phyloP scores from a whole-genome alignment of 2,888 invertebrate species.

The Desoria tigrina region DNA sequence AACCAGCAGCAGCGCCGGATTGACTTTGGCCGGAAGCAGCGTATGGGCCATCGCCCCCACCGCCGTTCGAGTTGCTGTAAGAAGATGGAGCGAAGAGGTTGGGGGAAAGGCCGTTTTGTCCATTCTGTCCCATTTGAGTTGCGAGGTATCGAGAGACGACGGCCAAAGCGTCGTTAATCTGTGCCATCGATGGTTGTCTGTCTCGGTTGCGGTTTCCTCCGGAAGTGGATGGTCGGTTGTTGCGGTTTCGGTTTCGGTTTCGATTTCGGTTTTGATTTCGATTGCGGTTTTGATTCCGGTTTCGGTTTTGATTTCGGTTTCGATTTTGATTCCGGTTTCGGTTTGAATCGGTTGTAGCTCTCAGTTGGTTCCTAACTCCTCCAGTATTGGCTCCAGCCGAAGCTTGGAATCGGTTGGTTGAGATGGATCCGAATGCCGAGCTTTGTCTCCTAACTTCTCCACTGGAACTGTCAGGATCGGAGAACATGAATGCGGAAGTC shows the following conservation, averaged over 20 bases:
- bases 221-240: neutral
- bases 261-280: constrained; percentile 11
- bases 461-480: constrained; percentile 11
- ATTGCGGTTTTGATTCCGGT: constrained; percentile 7
- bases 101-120: neutral
- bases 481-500: constrained; percentile 14
- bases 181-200: neutral
- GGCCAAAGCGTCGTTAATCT: neutral
- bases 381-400: too few relatives aligned
- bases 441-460: constrained; percentile 7
- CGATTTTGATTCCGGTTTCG: constrained; percentile 1
- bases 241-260: neutral
- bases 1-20: neutral
- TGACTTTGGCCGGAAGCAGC: neutral
- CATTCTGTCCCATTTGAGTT: neutral
- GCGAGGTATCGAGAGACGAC: constrained; percentile 1
- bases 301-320: constrained; percentile 12
- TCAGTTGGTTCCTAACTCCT: neutral
- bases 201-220: neutral
- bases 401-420: too few relatives aligned
- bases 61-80: neutral
- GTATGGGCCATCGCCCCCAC: constrained; percentile 4
- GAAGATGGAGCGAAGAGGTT: constrained; percentile 1
- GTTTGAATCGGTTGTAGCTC: neutral
- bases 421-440: neutral